Base-by-base conservation (phyloP, 2,888 invertebrate genomes). In the Flabesymbios commensalis region DNA sequence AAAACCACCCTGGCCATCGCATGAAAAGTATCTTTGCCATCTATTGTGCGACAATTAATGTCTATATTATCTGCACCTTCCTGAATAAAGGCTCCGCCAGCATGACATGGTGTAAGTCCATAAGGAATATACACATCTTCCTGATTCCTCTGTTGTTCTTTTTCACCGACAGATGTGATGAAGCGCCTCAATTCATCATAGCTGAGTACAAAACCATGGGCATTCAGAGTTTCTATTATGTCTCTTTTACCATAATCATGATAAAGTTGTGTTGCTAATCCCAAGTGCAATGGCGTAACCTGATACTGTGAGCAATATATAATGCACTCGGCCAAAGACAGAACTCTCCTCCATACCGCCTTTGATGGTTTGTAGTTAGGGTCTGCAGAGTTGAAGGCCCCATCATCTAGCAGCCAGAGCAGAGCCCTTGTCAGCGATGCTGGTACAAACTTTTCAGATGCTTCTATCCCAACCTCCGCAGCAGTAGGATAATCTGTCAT, bases 201-300 rank as follows among this genome's bases (percentile, higher is more conserved):
- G 7, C 45, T 19, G 17, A 45, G 14, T 7, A 19, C 14, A 45
- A 45, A 45, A 17, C 45, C 45, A 45, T 45, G 45, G 10, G 45
- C 45, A 19, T 45, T 10, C 17, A 45, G 22, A 45, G 19, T 7
- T 17, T 45, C 45, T 45, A 45, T 10, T 19, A 45, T 10, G 14
- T 45, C 45, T 45, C 45, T 10, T 19, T 45, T 45, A 7, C 45
- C 45, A 45, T 45, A 19, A 45, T 45, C 45, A 19, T 45, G 22
- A 45, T 45, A 19, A 7, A 45, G 45, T 45, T 45, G 45, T 17
- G 45, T 22, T 19, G 45, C 45, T 17, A 45, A 22, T 7, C 45
- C 45, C 10, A 45, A 22, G 22, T 45, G 45, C 22, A 45, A 22
- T 17, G 45, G 45, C 22, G 45, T 10, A 22, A 45, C 19, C 22